Conservation (phyloP, 30 jellyfish, hydroid and myxozoan genomes). For the Rhopilema esculentum region DNA sequence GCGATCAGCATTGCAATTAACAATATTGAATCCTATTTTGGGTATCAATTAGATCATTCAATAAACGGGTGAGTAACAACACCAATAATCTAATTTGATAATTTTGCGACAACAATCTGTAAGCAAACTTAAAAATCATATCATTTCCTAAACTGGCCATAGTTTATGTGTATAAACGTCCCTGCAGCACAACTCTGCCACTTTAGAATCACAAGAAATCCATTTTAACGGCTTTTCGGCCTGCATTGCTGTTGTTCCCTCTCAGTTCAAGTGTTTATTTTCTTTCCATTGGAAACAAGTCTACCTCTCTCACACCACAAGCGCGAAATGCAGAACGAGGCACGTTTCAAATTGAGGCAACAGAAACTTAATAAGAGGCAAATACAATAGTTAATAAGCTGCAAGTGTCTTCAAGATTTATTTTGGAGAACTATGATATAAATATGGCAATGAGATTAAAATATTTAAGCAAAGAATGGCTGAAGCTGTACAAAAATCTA, state of each 20-base stretch:
- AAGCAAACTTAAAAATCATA: too few species aligned
- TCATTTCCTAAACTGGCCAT: too few species aligned
- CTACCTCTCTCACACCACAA: not conserved
- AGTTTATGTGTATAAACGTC: too few species aligned
- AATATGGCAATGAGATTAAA: not conserved
- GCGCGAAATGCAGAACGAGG: not conserved
- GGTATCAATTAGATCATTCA: not conserved
- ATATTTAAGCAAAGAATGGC: not conserved
- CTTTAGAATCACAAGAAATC: too few species aligned
- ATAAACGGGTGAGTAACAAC: not conserved
- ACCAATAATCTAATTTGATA: not conserved
- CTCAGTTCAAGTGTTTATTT: not conserved
- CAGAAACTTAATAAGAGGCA: not conserved
- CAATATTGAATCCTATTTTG: not conserved
- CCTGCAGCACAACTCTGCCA: too few species aligned
- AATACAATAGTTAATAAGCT: not conserved
- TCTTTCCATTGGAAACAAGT: not conserved
- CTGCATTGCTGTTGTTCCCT: not conserved
- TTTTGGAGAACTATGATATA: too few species aligned
- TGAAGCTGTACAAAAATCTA: not conserved
- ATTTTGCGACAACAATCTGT: too few species aligned
- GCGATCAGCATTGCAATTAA: not conserved
- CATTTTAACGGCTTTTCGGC: too few species aligned
- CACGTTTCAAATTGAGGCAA: not conserved
- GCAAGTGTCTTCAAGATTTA: too few species aligned